Conservation (phyloP, 2,797 vertebrate species). For the Brachyalestes nurse region DNA sequence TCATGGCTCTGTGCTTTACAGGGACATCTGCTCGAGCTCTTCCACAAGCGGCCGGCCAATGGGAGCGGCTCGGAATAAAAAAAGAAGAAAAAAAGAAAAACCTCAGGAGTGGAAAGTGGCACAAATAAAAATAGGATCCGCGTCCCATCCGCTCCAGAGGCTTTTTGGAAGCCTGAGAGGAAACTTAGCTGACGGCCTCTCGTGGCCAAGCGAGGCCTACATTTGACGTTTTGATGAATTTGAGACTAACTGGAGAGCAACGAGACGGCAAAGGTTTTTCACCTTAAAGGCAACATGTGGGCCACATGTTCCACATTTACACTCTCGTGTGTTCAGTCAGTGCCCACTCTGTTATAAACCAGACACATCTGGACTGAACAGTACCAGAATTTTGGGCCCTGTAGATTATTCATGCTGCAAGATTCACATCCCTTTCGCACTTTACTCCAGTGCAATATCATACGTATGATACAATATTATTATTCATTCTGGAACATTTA, state of each 20-base stretch:
- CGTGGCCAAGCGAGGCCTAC: slow-evolving; percentile 57
- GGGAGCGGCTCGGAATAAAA: slow-evolving; percentile 66
- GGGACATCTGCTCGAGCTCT: slow-evolving; percentile 64
- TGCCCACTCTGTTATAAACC: slow-evolving; percentile 52
- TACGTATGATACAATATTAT: too few species aligned
- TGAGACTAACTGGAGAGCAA: slow-evolving; percentile 43
- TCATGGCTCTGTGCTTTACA: slow-evolving; percentile 46
- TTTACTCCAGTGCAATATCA: too few species aligned
- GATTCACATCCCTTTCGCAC: too few species aligned
- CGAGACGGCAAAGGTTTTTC: slow-evolving; percentile 14
- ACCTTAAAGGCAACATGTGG: slow-evolving; percentile 30
- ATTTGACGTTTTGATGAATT: slow-evolving; percentile 50
- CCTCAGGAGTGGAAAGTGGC: slow-evolving; percentile 65
- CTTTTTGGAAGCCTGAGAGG: slow-evolving; percentile 57
- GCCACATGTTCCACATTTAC: slow-evolving; percentile 34
- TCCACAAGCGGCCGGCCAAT: slow-evolving; percentile 55
- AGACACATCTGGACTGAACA: slow-evolving; percentile 40
- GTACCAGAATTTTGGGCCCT: slow-evolving; percentile 53
- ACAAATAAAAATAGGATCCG: slow-evolving; percentile 68
- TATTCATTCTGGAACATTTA: too few species aligned
- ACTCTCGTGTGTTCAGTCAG: slow-evolving; percentile 8
- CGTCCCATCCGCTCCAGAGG: slow-evolving; percentile 50
- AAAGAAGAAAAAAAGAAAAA: slow-evolving; percentile 57
- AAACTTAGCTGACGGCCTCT: slow-evolving; percentile 45
- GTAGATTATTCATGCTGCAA: too few species aligned